Conservation (phyloP, 92 coral and sea anemone species). For the Parazoanthus swiftii region DNA sequence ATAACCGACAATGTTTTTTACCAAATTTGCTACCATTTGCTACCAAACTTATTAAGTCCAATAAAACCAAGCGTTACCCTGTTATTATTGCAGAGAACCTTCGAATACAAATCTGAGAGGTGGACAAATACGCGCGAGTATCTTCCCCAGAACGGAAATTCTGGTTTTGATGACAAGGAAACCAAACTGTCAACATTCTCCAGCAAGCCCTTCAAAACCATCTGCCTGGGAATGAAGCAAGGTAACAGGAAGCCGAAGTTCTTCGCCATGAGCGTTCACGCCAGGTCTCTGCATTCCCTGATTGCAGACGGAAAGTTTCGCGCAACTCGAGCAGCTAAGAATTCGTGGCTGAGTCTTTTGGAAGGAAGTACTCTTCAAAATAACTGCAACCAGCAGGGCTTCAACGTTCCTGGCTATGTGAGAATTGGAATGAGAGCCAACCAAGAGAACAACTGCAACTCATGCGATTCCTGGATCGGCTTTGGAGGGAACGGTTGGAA, state of each 20-base stretch:
- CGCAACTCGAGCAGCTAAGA: neutral
- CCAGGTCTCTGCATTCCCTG: conserved; percentile 18
- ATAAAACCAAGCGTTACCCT: too few species aligned
- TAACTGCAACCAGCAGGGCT: conserved; percentile 32
- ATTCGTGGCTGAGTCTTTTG: neutral
- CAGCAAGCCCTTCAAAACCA: neutral
- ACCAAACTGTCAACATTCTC: conserved; percentile 20
- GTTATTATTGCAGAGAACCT: neutral
- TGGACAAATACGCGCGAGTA: conserved; percentile 1
- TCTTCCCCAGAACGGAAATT: conserved; percentile 3
- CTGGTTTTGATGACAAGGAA: conserved; percentile 22
- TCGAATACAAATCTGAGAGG: neutral
- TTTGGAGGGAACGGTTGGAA: neutral
- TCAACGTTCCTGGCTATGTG: neutral
- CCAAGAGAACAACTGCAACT: conserved; percentile 8
- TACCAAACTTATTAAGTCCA: too few species aligned
- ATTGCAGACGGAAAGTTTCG: conserved; percentile 33
- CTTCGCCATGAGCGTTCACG: neutral
- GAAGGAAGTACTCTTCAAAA: neutral
- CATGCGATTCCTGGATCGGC: conserved; percentile 30
- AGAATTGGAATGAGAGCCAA: conserved; percentile 24
- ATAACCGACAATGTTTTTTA: too few species aligned
- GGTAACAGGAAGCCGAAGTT: neutral
- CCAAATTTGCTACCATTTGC: too few species aligned
- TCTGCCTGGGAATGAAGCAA: conserved; percentile 36